Percentiles rank a stretch among this genome's conserved stretches.
Conservation (phyloP, 2,113 vertebrate species). For the Urocynchramus pylzowi region DNA sequence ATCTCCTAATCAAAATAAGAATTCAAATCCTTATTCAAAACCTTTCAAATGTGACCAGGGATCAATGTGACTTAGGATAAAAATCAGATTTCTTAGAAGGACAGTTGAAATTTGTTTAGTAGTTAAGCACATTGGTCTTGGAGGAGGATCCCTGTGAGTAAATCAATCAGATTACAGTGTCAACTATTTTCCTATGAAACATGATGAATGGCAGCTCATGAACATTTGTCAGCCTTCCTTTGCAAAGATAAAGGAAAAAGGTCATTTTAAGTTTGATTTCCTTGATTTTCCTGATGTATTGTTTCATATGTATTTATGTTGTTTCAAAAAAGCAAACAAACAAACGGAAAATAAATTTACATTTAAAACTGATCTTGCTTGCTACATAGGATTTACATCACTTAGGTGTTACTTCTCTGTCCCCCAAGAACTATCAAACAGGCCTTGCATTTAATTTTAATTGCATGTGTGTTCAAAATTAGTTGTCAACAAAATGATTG, state of each 20-base stretch:
- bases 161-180: not conserved
- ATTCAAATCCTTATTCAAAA: not conserved
- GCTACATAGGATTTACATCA: not conserved
- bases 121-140: not conserved
- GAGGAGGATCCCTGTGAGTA: not conserved
- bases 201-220: not conserved
- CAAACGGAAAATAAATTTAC: not conserved
- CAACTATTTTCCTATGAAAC: conserved; percentile 4
- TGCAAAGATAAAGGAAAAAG: not conserved
- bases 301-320: not conserved
- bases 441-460: not conserved
- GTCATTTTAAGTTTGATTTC: not conserved
- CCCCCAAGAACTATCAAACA: not conserved
- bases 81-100: not conserved
- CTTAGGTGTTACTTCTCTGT: not conserved
- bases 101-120: not conserved
- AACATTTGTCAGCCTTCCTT: not conserved
- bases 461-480: not conserved
- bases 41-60: not conserved
- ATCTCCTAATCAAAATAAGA: not conserved
- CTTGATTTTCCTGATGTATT: not conserved
- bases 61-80: not conserved
- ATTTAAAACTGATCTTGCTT: not conserved
- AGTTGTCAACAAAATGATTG: not conserved
- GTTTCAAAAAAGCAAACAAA: not conserved